Evolutionary conservation across 2,797 vertebrate genomes (phyloP), one percentile per base, ranked within the genome.

Genomic region (Neostethus bicornis): DNA sequence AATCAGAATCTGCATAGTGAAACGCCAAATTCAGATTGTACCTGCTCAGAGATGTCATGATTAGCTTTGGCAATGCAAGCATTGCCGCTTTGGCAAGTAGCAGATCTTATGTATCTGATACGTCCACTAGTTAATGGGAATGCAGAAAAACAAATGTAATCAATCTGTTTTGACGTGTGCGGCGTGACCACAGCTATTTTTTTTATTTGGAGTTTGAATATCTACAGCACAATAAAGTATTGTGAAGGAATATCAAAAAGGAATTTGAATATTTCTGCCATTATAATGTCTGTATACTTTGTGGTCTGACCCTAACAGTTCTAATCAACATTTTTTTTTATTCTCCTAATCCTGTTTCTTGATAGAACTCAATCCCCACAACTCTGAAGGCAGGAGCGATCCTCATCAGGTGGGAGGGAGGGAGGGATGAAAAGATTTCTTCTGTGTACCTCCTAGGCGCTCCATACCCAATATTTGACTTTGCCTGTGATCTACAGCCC

Each of bases 401-500:
- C 73, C 73, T 80, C 83, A 70, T 83, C 76, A 74, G 73, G 71
- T 68, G 65, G 73, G 71, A 68, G 65, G 73, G 68, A 62, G 42
- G 56, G 45, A 60, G 52, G 84, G 81, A 90, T 86, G 80, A 90
- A 89, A 87, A 80, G 75, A 83, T 82, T 77, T 80, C 73, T 70
- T 70, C 73, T 56, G 62, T 60, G 68, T 81, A 80, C 78, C 82
- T 80, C 79, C 83, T 83, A 50, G 21, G 46, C 47, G 59, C 70
- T 81, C 77, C 66, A 71, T 55, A 77, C 70, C 82, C 83, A 90
- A 92, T 87, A 90, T 91, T 89, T 90, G 89, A 90, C 80, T 90
- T 75, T 64, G 71, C 72, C 66, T 88, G 81, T 89, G 88, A 90
- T 90, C 85, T 46, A 20, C 60, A 71, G 74, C 75, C 83, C 83